Conservation (phyloP, 2,797 vertebrate species). For the Melopsittacus undulatus region DNA sequence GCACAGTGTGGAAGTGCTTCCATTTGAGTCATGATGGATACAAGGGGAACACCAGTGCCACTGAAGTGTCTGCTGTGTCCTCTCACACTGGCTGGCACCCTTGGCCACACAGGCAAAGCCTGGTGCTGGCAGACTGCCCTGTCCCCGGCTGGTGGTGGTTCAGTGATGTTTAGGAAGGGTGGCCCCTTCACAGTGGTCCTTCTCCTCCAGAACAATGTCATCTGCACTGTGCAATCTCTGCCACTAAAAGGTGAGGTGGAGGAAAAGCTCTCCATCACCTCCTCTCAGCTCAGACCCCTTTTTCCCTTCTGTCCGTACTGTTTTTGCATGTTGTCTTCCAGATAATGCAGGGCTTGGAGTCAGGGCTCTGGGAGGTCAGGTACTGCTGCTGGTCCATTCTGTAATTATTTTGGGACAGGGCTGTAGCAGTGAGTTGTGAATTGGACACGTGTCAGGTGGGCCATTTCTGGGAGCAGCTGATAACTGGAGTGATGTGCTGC, state of each 20-base stretch:
- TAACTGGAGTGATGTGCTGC: background rate
- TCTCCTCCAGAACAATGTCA: background rate
- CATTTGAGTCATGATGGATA: fast-evolving
- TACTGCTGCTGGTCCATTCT: background rate
- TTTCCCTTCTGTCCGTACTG: background rate
- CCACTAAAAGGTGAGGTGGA: fast-evolving
- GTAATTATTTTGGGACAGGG: background rate
- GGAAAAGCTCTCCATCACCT: background rate
- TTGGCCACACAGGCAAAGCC: background rate
- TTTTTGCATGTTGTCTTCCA: background rate
- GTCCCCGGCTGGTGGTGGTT: background rate
- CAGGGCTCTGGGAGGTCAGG: background rate
- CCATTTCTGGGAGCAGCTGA: background rate
- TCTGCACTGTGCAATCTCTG: background rate
- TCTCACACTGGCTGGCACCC: background rate
- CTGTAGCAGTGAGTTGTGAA: background rate
- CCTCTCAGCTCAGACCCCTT: background rate
- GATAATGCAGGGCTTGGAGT: background rate
- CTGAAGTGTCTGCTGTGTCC: background rate
- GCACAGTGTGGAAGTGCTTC: background rate
- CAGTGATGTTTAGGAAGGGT: fast-evolving
- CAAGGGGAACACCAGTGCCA: background rate
- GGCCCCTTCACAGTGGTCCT: background rate
- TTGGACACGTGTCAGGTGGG: fast-evolving
- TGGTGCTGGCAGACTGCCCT: background rate